These are phyloP conservation scores for Meiosimyza decipiens DNA, from an alignment of 2,888 invertebrate species.

Conservation along the genomic window DNA sequence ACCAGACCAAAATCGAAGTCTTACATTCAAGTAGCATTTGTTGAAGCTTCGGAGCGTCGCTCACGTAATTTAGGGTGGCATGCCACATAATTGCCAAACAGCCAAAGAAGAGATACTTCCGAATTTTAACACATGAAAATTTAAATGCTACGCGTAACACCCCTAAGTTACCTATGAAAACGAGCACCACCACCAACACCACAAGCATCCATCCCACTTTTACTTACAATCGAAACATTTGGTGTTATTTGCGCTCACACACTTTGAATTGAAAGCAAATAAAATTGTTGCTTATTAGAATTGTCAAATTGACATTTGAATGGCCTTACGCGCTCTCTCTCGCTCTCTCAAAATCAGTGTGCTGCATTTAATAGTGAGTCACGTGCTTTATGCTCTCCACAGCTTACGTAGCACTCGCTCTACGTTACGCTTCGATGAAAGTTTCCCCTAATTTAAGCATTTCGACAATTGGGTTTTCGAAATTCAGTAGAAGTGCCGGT, in stretches of 20 bases:
- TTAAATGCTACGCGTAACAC: slow-evolving; percentile 28
- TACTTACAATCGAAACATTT: slow-evolving; percentile 21
- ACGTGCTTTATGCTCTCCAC: slow-evolving; percentile 11
- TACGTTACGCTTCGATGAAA: too few relatives aligned
- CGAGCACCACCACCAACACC: neutral
- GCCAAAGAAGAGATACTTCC: slow-evolving; percentile 31
- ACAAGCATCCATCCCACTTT: slow-evolving; percentile 19
- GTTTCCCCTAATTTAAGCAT: too few relatives aligned
- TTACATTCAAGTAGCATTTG: slow-evolving; percentile 3
- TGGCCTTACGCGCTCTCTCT: too few relatives aligned
- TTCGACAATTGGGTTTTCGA: neutral
- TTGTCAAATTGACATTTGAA: slow-evolving; percentile 26
- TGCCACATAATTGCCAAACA: slow-evolving; percentile 27
- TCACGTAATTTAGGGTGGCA: slow-evolving; percentile 36
- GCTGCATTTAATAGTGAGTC: neutral
- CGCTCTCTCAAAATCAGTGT: too few relatives aligned
- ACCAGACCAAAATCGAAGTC: slow-evolving; percentile 8
- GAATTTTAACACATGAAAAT: slow-evolving; percentile 29
- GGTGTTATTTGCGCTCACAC: neutral
- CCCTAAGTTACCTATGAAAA: slow-evolving; percentile 36
- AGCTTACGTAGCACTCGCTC: neutral
- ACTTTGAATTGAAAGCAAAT: neutral
- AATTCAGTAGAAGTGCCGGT: neutral
- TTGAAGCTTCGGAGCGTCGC: slow-evolving; percentile 4
- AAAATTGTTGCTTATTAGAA: slow-evolving; percentile 22